These are phyloP conservation scores for Diloba caeruleocephala DNA, from an alignment of 2,888 invertebrate species.

Conservation along the genomic window DNA sequence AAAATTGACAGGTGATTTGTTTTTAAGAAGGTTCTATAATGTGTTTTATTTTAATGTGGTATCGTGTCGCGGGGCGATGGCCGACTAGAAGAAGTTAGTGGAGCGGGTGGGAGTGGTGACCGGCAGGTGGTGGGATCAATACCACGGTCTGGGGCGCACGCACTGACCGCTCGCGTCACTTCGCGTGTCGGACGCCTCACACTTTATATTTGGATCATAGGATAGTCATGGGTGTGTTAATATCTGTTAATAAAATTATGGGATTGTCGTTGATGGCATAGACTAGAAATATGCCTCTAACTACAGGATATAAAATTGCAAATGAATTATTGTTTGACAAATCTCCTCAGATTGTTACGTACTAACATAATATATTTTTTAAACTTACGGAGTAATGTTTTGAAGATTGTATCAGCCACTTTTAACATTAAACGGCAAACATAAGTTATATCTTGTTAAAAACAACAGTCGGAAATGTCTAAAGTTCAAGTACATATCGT, in stretches of 20 bases:
- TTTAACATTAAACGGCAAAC: no score
- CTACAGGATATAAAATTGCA: no score
- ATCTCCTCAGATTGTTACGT: no score
- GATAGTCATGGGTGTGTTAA: conserved; percentile 66
- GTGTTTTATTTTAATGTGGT: conserved; percentile 68
- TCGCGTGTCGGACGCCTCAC: conserved; percentile 64
- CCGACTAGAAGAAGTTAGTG: conserved; percentile 81
- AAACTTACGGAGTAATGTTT: no score
- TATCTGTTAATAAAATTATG: conserved; percentile 57
- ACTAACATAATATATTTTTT: no score
- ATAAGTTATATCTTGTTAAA: no score
- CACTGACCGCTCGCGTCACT: conserved; percentile 81
- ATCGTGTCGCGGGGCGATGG: conserved; percentile 81
- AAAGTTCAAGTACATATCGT: no score
- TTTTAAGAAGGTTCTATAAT: conserved; percentile 55
- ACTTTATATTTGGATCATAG: conserved; percentile 75
- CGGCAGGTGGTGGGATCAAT: conserved; percentile 85
- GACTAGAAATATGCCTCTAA: no score
- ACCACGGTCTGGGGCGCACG: conserved; percentile 85
- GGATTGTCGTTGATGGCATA: conserved; percentile 36
- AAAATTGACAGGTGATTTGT: conserved; percentile 59
- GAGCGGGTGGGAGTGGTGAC: conserved; percentile 82
- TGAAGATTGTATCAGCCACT: no score
- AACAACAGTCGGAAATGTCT: no score
- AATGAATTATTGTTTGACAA: no score